These are phyloP conservation scores for Petrocephalus schoutedeni DNA, from an alignment of 2,797 vertebrate species.

Conservation along the genomic window DNA sequence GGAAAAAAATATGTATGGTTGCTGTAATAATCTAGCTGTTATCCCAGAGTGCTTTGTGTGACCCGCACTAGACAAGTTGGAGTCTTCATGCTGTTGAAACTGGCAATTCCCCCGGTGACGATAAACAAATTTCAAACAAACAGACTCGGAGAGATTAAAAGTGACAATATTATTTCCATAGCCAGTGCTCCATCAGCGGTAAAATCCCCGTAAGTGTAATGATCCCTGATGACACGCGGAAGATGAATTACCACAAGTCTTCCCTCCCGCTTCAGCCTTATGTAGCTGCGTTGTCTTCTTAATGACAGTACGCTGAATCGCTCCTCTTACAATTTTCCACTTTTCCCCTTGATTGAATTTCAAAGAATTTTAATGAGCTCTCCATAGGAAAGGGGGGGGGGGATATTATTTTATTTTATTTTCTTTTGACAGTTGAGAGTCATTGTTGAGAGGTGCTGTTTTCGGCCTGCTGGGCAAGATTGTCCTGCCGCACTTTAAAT, in stretches of 20 bases:
- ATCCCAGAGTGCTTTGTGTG: not conserved
- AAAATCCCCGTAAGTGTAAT: conserved; percentile 48
- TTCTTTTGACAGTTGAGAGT: conserved; percentile 34
- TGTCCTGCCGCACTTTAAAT: conserved; percentile 31
- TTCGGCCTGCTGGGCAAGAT: conserved; percentile 47
- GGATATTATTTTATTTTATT: not conserved
- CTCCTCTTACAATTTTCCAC: conserved; percentile 43
- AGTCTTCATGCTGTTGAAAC: conserved; percentile 31
- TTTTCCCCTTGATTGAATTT: conserved; percentile 56
- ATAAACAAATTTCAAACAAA: conserved; percentile 25
- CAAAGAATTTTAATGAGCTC: conserved; percentile 52
- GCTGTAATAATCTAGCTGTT: conserved; percentile 18
- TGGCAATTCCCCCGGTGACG: conserved; percentile 27
- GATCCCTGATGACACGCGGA: conserved; percentile 51
- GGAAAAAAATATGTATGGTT: not conserved
- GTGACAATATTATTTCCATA: conserved; percentile 55
- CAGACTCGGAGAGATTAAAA: conserved; percentile 48
- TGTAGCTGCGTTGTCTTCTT: conserved; percentile 48
- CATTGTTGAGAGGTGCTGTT: conserved; percentile 30
- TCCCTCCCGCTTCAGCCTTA: conserved; percentile 38
- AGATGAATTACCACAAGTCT: conserved; percentile 54
- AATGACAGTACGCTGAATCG: conserved; percentile 51
- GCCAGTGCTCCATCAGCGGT: conserved; percentile 35
- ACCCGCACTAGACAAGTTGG: conserved; percentile 27
- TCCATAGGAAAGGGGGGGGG: conserved; percentile 36